These are phyloP conservation scores for Muraenolepis orangiensis DNA, from an alignment of 2,797 vertebrate genomes.

Conservation along the genomic window DNA sequence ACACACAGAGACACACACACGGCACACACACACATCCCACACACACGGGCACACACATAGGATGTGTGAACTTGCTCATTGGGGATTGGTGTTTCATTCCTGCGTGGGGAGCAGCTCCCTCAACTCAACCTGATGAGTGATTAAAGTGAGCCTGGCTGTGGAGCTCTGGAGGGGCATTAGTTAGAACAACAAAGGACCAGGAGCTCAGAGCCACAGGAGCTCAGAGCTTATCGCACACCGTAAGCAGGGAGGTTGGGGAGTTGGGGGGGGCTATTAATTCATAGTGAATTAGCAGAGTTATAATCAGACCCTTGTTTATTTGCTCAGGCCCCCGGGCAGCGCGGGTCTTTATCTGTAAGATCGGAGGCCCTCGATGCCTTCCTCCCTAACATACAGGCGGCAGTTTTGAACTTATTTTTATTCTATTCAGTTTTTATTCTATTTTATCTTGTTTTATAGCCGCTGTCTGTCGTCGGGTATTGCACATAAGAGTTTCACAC, in stretches of 20 bases:
- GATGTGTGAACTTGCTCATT: conserved; percentile 58
- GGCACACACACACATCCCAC: conserved; percentile 47
- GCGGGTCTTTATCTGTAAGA: conserved; percentile 59
- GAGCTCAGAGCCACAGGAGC: conserved; percentile 45
- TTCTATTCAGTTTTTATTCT: no score
- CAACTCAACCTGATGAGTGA: conserved; percentile 68
- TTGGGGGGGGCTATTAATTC: conserved; percentile 63
- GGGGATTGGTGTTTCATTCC: conserved; percentile 64
- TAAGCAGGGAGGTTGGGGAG: conserved; percentile 50
- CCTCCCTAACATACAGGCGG: no score
- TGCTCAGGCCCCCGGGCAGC: conserved; percentile 56
- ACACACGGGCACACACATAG: conserved; percentile 44
- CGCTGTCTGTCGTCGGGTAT: no score
- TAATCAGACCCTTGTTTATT: conserved; percentile 73
- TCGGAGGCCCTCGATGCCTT: conserved; percentile 16
- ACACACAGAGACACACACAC: conserved; percentile 39
- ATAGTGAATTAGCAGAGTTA: conserved; percentile 61
- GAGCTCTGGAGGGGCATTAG: conserved; percentile 68
- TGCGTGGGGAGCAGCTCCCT: conserved; percentile 52
- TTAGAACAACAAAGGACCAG: conserved; percentile 71
- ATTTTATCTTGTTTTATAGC: no score
- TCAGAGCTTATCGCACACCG: conserved; percentile 60
- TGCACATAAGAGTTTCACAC: no score
- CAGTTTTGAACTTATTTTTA: no score
- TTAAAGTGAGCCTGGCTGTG: conserved; percentile 50